Conservation (phyloP, 2,888 invertebrate genomes). For the Lasioglossum pauxillum region DNA sequence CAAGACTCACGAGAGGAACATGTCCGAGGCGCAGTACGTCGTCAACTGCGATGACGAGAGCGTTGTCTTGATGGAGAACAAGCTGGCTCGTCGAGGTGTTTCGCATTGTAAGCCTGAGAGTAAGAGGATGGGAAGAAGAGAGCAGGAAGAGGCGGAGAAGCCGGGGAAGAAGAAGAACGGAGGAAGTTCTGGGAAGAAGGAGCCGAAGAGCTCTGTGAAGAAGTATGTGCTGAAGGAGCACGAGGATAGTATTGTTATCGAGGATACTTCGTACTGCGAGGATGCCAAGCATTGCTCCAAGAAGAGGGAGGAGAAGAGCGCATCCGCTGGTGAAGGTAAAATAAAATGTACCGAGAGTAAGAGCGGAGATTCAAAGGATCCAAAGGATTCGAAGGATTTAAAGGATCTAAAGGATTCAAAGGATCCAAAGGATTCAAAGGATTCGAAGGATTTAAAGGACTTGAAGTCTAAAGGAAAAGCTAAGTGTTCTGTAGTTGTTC, state of each 20-base stretch:
- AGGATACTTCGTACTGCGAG: slow-evolving; percentile 58
- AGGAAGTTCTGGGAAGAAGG: slow-evolving; percentile 12
- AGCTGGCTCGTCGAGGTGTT: background rate
- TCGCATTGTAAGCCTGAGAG: slow-evolving; percentile 29
- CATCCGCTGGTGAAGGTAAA: background rate
- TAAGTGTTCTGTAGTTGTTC: slow-evolving; percentile 28
- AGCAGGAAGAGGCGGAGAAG: slow-evolving; percentile 23
- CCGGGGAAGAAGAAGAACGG: slow-evolving; percentile 27
- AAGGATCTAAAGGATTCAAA: slow-evolving; percentile 1
- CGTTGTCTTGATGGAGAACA: slow-evolving; percentile 79
- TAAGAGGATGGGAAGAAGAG: slow-evolving; percentile 17
- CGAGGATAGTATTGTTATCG: slow-evolving; percentile 75
- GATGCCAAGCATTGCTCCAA: slow-evolving; percentile 26
- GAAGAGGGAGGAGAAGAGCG: slow-evolving; percentile 28
- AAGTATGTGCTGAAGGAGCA: slow-evolving; percentile 71
- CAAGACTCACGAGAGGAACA: slow-evolving; percentile 64
- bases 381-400: background rate
- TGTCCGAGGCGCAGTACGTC: slow-evolving; percentile 79
- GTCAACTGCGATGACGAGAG: slow-evolving; percentile 81
- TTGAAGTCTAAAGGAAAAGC: slow-evolving; percentile 29
- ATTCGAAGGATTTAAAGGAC: background rate
- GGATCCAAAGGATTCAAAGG: slow-evolving; percentile 6
- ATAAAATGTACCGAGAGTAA: slow-evolving; percentile 14
- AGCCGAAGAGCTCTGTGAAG: slow-evolving; percentile 33
- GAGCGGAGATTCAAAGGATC: background rate